These are phyloP conservation scores for Papilio aristodemus DNA, from an alignment of 1,140 invertebrate species.

Conservation along the genomic window DNA sequence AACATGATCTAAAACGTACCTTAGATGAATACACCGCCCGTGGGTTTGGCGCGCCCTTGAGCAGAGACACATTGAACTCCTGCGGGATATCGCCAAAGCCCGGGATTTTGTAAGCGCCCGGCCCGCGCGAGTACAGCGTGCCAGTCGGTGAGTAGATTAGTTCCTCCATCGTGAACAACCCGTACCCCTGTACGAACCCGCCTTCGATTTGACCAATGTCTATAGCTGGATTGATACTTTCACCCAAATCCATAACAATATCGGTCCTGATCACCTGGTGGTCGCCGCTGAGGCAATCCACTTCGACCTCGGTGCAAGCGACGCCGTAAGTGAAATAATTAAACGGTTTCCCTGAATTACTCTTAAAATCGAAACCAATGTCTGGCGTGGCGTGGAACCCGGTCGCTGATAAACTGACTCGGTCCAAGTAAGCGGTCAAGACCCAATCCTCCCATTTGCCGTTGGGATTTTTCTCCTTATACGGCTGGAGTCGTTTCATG, in stretches of 20 bases:
- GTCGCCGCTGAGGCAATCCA: constrained; percentile 94
- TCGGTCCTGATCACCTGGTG: constrained; percentile 92
- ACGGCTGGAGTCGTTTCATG: constrained; percentile 88
- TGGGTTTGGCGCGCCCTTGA: constrained; percentile 93
- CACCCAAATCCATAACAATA: constrained; percentile 96
- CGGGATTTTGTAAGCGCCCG: constrained; percentile 96
- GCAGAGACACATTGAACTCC: constrained; percentile 95
- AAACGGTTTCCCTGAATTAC: constrained; percentile 86
- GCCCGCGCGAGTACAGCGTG: constrained; percentile 90
- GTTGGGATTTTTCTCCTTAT: constrained; percentile 88
- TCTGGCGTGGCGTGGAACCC: constrained; percentile 93
- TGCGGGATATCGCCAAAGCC: constrained; percentile 93
- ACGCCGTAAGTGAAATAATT: constrained; percentile 92
- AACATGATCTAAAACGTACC: constrained; percentile 77
- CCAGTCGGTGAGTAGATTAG: constrained; percentile 92
- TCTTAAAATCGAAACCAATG: constrained; percentile 88
- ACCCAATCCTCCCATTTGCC: constrained; percentile 95
- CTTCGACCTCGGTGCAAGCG: constrained; percentile 90
- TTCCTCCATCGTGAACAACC: constrained; percentile 95
- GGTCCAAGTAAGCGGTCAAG: constrained; percentile 87
- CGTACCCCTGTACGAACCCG: constrained; percentile 95
- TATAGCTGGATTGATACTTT: constrained; percentile 96
- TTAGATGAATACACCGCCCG: constrained; percentile 97
- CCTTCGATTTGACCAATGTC: constrained; percentile 98
- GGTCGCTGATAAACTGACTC: constrained; percentile 91